Evolutionary conservation across 2,113 vertebrate genomes (phyloP), one percentile per base, ranked within the genome.

Genomic region (Aspidoscelis tigris): DNA sequence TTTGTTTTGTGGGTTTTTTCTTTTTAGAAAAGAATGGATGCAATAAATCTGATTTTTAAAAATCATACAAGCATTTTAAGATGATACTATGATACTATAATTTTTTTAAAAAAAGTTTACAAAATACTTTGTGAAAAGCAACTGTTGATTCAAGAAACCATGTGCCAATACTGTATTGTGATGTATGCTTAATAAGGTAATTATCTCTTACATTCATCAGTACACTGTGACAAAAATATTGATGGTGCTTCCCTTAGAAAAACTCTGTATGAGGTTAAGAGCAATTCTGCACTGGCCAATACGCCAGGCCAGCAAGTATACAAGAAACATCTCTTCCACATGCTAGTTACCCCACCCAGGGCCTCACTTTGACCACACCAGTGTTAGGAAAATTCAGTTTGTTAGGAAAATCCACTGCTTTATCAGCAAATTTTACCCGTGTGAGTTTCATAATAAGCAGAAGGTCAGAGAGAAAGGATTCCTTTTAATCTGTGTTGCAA

Each of bases 1-100:
- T 76, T 66, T 66, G 89, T 91, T 84, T 84, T 92, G 33, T 91
- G 84, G 82, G 26, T n/a, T 70, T 39, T 33, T 55, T 90, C 93
- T 89, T 86, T 92, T 66, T 83, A 87, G 86, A 72, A 84, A 94
- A 83, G 88, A 55, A 85, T 39, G 22, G 76, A 87, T 91, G 88
- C 69, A 90, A 86, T 69, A 68, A 12, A 84, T 89, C 78, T 84
- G 75, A 90, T 92, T 50, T 50, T 50, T 58, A 79, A 89, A 53
- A 1, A 89, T 78, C 87, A 50, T 73, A 21, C 88, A 88, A 87
- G 86, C 14, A 73, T 24, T 89, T 91, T 81, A 92, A 83, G 88
- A 89, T 90, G 50, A 88, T 80, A 84, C 78, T 92, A 12, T 16
- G 18, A 61, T 18, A 61, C 14, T 61, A 18, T 61, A 14, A 73